Evolutionary conservation across 2,797 vertebrate species (phyloP).

Genomic region (Aphelocoma californica): DNA sequence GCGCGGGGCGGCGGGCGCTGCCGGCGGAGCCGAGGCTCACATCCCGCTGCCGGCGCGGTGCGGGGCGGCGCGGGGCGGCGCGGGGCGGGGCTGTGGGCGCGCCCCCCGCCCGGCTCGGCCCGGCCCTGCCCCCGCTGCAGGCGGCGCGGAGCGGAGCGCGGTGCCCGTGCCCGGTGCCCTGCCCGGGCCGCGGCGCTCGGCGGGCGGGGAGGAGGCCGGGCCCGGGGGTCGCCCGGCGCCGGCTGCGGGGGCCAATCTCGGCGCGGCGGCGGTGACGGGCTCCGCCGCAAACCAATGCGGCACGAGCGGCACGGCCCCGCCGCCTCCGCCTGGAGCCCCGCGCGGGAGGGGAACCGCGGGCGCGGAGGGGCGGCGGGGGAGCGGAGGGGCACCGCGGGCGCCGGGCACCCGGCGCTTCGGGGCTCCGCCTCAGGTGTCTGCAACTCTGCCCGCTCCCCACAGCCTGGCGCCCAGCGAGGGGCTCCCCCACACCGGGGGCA

Average conservation of each 20-base stretch:
- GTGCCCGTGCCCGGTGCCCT: neutral
- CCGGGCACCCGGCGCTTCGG: neutral
- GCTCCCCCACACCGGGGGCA: neutral
- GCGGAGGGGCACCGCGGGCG: neutral
- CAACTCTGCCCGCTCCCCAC: neutral
- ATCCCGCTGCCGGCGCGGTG: neutral
- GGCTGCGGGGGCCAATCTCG: conserved; percentile 14
- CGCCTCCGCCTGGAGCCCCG: neutral
- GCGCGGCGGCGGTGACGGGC: neutral
- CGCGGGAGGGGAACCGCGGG: neutral
- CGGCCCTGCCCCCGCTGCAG: too few relatives aligned
- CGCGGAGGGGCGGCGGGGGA: neutral
- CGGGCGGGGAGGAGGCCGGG: conserved; percentile 20
- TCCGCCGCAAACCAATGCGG: neutral
- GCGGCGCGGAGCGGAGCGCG: neutral
- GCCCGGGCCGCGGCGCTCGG: neutral
- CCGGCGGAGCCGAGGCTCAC: conserved; percentile 1
- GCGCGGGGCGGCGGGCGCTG: conserved; percentile 36
- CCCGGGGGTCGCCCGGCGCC: neutral
- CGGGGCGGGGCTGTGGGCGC: neutral
- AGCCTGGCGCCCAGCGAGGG: neutral
- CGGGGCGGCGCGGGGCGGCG: neutral
- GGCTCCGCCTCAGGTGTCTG: neutral
- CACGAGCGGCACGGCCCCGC: conserved; percentile 40
- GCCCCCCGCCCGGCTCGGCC: too few relatives aligned